Percentiles rank a stretch among this genome's conserved stretches.
phyloP scores from a whole-genome alignment of 2,113 vertebrate species.

The Heptranchias perlo region DNA sequence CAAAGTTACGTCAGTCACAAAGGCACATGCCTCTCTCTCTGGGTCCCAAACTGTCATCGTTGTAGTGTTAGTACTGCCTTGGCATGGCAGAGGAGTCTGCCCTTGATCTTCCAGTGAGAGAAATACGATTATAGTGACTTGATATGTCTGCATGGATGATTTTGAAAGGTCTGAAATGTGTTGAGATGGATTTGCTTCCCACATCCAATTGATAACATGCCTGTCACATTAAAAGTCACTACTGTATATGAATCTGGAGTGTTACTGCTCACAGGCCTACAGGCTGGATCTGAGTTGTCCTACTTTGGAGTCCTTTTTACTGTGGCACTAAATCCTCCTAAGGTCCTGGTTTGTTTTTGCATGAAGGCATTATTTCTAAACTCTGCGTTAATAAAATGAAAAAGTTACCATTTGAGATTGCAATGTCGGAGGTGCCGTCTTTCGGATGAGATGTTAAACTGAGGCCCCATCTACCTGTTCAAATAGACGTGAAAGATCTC shows the following conservation, averaged over 20 bases:
- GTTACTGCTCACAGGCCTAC: neutral
- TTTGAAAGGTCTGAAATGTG: constrained; percentile 15
- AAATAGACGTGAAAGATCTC: no score
- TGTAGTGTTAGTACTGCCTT: neutral
- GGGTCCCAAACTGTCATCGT: neutral
- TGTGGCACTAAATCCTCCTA: neutral
- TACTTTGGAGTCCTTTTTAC: neutral
- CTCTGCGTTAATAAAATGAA: no score
- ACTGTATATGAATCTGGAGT: neutral
- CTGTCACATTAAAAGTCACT: neutral
- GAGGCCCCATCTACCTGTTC: neutral
- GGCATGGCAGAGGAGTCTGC: neutral
- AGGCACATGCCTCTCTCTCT: neutral
- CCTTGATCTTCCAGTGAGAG: neutral
- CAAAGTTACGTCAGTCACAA: neutral
- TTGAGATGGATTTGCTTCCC: neutral
- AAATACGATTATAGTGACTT: no score
- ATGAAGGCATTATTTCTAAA: no score
- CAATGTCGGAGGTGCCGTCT: no score
- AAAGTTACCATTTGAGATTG: no score
- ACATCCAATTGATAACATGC: neutral
- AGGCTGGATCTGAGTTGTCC: neutral
- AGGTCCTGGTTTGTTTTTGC: no score
- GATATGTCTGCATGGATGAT: neutral
- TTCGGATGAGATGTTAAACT: neutral